These are phyloP conservation scores for Microcebus griseorufus DNA, from an alignment of 2,113 vertebrate genomes.

Conservation along the genomic window DNA sequence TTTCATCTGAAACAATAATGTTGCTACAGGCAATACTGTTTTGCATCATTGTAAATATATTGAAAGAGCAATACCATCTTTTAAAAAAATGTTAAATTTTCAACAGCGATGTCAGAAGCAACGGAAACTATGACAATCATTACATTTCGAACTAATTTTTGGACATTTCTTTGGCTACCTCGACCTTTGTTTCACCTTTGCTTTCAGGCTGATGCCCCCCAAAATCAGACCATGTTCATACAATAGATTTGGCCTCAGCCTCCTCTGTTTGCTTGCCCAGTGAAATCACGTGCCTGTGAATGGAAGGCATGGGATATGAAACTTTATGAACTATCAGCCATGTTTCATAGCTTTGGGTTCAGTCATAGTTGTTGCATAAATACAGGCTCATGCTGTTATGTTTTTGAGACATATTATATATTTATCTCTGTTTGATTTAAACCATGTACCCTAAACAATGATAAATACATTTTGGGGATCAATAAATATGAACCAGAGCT, in stretches of 20 bases:
- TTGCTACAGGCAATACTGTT: background rate
- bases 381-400: background rate
- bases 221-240: background rate
- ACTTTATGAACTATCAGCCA: background rate
- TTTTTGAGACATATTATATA: background rate
- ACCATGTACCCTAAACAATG: background rate
- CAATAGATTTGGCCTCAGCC: background rate
- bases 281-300: background rate
- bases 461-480: background rate
- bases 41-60: background rate
- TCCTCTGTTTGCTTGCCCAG: background rate
- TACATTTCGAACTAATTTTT: background rate
- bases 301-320: background rate
- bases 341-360: background rate
- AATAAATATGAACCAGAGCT: background rate
- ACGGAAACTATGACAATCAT: background rate
- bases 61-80: background rate
- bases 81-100: background rate
- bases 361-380: background rate
- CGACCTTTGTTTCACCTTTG: background rate
- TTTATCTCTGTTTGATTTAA: background rate
- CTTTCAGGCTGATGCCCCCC: background rate
- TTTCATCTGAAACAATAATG: conserved; percentile 29
- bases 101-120: background rate
- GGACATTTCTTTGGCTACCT: background rate